Conservation (phyloP, 2,797 vertebrate genomes). For the Cossypha dichroa region DNA sequence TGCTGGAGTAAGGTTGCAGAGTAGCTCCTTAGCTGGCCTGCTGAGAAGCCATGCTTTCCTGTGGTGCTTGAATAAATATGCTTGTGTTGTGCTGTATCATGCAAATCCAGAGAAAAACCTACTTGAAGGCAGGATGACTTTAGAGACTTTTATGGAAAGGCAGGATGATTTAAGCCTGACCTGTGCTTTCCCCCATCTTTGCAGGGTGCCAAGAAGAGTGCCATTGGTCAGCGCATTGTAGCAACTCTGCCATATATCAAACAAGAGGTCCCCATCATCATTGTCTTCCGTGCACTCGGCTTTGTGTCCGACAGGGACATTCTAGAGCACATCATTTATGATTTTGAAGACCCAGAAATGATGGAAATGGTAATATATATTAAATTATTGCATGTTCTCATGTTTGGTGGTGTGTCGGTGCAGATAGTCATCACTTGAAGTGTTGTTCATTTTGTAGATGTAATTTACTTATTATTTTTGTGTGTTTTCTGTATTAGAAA, state of each 20-base stretch:
- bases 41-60: background rate
- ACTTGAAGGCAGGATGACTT: background rate
- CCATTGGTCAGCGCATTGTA: constrained; percentile 96
- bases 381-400: background rate
- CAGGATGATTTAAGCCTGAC: background rate
- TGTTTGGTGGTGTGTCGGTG: background rate
- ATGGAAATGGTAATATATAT: constrained; percentile 93
- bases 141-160: background rate
- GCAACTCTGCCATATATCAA: constrained; percentile 96
- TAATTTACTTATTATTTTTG: background rate
- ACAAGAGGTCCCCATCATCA: constrained; percentile 98
- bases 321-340: constrained; percentile 98
- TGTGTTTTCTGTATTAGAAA: background rate
- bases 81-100: background rate
- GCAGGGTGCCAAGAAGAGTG: constrained; percentile 97
- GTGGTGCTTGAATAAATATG: background rate
- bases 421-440: background rate
- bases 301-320: constrained; percentile 98
- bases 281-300: constrained; percentile 93
- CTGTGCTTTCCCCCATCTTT: background rate
- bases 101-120: background rate
- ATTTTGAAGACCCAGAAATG: constrained; percentile 99
- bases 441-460: background rate
- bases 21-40: background rate
- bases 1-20: background rate